These are phyloP conservation scores for Pipistrellus pygmaeus DNA, from an alignment of 2,797 vertebrate genomes.

Conservation along the genomic window DNA sequence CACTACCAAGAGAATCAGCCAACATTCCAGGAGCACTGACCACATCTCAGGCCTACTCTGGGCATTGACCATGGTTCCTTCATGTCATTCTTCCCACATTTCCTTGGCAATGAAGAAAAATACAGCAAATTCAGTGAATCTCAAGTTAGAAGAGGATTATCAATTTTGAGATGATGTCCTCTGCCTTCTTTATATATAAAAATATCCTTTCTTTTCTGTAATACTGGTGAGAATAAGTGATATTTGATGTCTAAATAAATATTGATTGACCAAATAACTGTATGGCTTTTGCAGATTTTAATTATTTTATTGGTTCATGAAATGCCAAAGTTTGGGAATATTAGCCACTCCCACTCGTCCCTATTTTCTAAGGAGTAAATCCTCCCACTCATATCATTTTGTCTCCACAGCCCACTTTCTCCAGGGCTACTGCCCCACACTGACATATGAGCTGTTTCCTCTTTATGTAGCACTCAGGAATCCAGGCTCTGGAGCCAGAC, in stretches of 20 bases:
- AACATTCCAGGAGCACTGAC: not conserved
- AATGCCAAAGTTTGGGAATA: not conserved
- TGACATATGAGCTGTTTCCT: not conserved
- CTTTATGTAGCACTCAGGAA: not conserved
- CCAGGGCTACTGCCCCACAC: not conserved
- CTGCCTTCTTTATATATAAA: not conserved
- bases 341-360: not conserved
- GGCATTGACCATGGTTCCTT: not conserved
- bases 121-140: not conserved
- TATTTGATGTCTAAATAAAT: not conserved
- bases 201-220: not conserved
- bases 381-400: not conserved
- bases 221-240: not conserved
- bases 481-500: not conserved
- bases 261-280: not conserved
- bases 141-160: not conserved
- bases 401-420: not conserved
- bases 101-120: not conserved
- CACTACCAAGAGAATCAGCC: not conserved
- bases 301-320: not conserved
- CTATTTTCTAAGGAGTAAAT: not conserved
- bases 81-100: not conserved
- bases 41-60: not conserved
- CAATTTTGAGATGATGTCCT: not conserved
- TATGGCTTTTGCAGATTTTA: not conserved